These are phyloP conservation scores for Genyomyrus donnyi DNA, from an alignment of 2,113 vertebrate genomes.

Conservation along the genomic window DNA sequence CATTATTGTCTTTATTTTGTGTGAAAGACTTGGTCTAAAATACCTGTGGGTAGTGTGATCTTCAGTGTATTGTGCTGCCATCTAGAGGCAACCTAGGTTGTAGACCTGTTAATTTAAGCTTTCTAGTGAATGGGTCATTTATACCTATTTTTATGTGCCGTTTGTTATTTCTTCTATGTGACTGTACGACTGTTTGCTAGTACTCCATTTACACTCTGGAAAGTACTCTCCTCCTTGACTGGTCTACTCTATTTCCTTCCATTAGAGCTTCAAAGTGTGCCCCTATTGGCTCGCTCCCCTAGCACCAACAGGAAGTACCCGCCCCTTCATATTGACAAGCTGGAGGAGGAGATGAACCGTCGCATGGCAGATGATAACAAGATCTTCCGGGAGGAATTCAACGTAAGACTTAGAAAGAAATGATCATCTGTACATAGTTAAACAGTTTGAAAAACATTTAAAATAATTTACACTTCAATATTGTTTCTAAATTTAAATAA, in stretches of 20 bases:
- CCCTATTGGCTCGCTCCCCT: slow-evolving; percentile 88
- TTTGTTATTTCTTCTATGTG: background rate
- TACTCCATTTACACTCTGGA: slow-evolving; percentile 20
- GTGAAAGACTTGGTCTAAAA: background rate
- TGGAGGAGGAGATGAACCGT: slow-evolving; percentile 96
- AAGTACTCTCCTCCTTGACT: slow-evolving; percentile 21
- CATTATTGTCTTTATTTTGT: background rate
- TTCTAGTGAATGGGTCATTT: background rate
- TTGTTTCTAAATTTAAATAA: background rate
- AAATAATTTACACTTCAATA: background rate
- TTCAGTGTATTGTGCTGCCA: slow-evolving; percentile 18
- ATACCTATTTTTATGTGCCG: background rate
- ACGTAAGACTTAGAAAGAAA: slow-evolving; percentile 56
- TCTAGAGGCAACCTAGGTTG: slow-evolving; percentile 12
- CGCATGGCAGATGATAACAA: slow-evolving; percentile 98
- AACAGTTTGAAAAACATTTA: background rate
- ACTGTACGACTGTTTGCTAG: background rate
- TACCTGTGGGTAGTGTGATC: background rate
- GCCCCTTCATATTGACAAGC: slow-evolving; percentile 85
- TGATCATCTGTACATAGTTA: background rate
- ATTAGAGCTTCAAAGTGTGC: slow-evolving; percentile 90
- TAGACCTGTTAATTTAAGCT: background rate
- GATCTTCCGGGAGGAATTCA: slow-evolving; percentile 95
- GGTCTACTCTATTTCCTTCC: background rate
- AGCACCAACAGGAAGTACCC: slow-evolving; percentile 98